These are phyloP conservation scores for Elephantulus edwardii DNA, from an alignment of 2,113 vertebrate genomes.

Conservation along the genomic window DNA sequence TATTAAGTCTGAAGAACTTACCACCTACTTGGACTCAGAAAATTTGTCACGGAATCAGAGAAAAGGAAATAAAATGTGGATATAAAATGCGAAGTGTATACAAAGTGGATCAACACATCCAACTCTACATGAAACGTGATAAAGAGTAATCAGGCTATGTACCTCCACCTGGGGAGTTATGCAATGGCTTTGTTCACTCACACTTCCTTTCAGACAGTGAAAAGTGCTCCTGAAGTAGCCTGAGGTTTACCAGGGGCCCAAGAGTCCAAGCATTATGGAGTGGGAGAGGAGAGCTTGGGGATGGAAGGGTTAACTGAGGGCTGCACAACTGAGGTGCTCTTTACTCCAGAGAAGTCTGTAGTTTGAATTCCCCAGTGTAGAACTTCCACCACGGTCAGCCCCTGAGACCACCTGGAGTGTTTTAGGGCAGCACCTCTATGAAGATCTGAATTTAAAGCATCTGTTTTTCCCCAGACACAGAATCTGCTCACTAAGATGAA, in stretches of 20 bases:
- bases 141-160: not conserved
- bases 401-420: not conserved
- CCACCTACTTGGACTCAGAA: not conserved
- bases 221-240: not conserved
- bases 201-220: not conserved
- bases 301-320: not conserved
- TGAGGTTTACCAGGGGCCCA: not conserved
- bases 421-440: not conserved
- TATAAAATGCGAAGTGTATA: accelerated
- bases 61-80: accelerated
- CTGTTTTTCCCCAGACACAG: not conserved
- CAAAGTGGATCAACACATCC: not conserved
- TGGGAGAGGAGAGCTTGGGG: not conserved
- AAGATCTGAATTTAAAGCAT: not conserved
- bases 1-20: not conserved
- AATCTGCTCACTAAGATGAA: not conserved
- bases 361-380: not conserved
- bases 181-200: not conserved
- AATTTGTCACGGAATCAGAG: not conserved
- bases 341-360: not conserved
- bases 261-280: not conserved
- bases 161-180: not conserved
- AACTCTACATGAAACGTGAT: not conserved
- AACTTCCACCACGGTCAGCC: not conserved
- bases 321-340: not conserved